Evolutionary conservation across 2,113 vertebrate genomes (phyloP), one percentile per base, ranked within the genome.

Genomic region (Gorsachius goisagi): DNA sequence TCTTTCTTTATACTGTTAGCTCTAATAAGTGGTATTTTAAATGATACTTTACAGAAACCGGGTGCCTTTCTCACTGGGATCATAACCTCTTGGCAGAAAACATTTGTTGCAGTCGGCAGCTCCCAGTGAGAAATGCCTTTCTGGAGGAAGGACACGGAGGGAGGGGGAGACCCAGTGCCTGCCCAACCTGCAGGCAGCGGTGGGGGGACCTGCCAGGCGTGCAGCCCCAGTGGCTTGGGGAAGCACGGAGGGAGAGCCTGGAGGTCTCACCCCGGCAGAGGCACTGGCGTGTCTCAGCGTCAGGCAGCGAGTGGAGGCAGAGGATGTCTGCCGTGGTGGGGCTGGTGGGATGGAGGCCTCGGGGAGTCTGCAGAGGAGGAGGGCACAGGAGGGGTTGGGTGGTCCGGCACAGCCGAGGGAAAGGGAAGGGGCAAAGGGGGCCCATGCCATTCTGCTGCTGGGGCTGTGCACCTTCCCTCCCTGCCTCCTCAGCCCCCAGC

Each of bases 181-280:
- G 16, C 11, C 45, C 9, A 28, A 2, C 12, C 15, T 7, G 8
- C 32, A 12, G 2, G 4, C 12, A 2, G 58, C 2, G 24, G 12
- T 44, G 6, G 56, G 16, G 22, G 24, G 4, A 15, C 16, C 21
- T n/a, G 33, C 58, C 3, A 21, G 49, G 37, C 5, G 2, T 3
- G 9, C 9, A 7, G 10, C 15, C 18, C 9, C 8, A 2, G 12
- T 6, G 27, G 13, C n/a, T 41, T 2, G 11, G 44, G 30, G 30
- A 24, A 32, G 50, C 1, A 2, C 9, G 12, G 14, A 4, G 30
- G n/a, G 27, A 2, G 5, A 9, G 39, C 22, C 19, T 4, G n/a
- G 35, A 6, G 3, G 2, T 33, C 6, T 47, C 12, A 7, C 5
- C 6, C 5, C 3, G 3, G 37, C 53, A 18, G 18, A 55, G 45